These are phyloP conservation scores for Volucella zonaria DNA, from an alignment of 2,888 invertebrate species.

Conservation along the genomic window DNA sequence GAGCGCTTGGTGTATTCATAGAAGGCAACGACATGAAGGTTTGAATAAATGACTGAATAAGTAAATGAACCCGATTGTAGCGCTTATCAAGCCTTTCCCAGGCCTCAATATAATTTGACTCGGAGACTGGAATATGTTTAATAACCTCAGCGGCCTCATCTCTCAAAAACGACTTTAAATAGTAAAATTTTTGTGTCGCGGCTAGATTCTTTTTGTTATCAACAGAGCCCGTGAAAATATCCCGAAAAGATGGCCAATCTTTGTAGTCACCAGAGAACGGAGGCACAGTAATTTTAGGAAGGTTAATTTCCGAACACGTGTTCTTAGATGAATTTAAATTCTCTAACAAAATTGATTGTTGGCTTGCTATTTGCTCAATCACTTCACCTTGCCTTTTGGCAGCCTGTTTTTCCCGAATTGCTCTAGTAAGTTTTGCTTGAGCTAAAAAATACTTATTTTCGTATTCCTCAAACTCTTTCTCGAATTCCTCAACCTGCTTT, in stretches of 20 bases:
- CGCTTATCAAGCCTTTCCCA: too few relatives aligned
- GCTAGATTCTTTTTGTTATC: background rate
- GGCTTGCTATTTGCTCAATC: background rate
- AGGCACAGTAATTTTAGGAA: background rate
- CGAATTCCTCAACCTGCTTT: background rate
- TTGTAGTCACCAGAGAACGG: conserved; percentile 1
- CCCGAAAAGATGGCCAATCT: conserved; percentile 2
- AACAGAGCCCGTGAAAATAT: background rate
- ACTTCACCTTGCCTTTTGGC: background rate
- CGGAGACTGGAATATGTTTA: too few relatives aligned
- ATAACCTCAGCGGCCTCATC: too few relatives aligned
- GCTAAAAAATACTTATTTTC: conserved; percentile 7
- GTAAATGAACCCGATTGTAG: too few relatives aligned
- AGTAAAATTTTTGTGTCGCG: too few relatives aligned
- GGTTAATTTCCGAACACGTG: background rate
- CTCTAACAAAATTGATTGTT: background rate
- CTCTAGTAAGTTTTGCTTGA: background rate
- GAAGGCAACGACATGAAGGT: conserved; percentile 25
- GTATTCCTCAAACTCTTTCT: background rate
- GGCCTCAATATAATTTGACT: too few relatives aligned
- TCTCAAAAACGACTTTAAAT: too few relatives aligned
- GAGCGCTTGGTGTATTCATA: background rate
- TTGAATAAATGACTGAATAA: too few relatives aligned
- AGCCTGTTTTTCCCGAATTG: conserved; percentile 12
- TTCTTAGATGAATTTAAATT: too few relatives aligned